These are phyloP conservation scores for Metellina segmentata DNA, from an alignment of 2,888 invertebrate genomes.

Conservation along the genomic window DNA sequence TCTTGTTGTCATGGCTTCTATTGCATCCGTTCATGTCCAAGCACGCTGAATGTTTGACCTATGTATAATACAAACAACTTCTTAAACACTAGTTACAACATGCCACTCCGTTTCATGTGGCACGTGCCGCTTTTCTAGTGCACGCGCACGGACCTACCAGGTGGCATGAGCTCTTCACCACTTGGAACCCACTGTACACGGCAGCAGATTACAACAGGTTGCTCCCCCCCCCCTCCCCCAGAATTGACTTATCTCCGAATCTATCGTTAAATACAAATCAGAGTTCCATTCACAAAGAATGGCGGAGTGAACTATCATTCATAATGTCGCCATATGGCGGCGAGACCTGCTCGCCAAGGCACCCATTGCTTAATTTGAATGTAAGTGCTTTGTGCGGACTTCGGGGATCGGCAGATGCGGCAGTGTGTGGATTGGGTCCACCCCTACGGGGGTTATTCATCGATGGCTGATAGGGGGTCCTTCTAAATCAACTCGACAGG, in stretches of 20 bases:
- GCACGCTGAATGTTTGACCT: too few relatives aligned
- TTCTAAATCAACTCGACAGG: neutral
- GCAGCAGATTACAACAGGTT: neutral
- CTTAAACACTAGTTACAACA: neutral
- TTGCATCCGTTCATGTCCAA: too few relatives aligned
- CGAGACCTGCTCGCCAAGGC: neutral
- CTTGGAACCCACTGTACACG: neutral
- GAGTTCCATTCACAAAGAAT: slow-evolving; percentile 19
- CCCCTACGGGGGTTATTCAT: slow-evolving; percentile 25
- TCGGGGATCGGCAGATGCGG: slow-evolving; percentile 35
- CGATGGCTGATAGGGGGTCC: neutral
- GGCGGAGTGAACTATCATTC: slow-evolving; percentile 14
- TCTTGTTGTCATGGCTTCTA: too few relatives aligned
- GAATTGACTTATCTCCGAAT: slow-evolving; percentile 43
- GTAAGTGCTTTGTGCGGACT: slow-evolving; percentile 31
- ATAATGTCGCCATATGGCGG: slow-evolving; percentile 30
- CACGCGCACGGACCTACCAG: neutral
- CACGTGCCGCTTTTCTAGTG: neutral
- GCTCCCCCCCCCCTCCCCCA: too few relatives aligned
- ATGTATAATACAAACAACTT: too few relatives aligned
- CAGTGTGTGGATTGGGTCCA: neutral
- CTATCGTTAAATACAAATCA: slow-evolving; percentile 28
- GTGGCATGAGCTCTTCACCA: neutral
- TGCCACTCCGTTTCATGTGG: neutral
- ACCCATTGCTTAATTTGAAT: slow-evolving; percentile 34